Conservation (phyloP, 2,113 vertebrate species). For the Tragelaphus buxtoni region DNA sequence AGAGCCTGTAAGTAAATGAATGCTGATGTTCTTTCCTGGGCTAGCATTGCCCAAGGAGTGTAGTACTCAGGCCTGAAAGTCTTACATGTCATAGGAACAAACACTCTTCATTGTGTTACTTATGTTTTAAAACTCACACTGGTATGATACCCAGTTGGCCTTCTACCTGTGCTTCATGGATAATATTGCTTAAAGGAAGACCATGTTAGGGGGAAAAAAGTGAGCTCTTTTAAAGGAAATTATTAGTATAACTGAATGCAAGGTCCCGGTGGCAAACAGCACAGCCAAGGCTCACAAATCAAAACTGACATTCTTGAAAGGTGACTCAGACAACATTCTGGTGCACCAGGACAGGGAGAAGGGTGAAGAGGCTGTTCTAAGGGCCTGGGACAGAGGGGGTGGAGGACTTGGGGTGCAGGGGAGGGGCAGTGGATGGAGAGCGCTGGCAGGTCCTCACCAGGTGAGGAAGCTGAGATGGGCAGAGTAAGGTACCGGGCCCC, state of each 20-base stretch:
- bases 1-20: neutral
- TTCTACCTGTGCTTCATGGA: neutral
- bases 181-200: neutral
- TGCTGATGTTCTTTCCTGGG: rapidly evolving
- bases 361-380: neutral
- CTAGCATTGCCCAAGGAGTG: neutral
- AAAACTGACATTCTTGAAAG: neutral
- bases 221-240: neutral
- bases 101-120: neutral
- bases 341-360: too few species aligned
- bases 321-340: neutral
- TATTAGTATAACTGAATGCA: neutral
- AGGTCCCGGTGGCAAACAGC: neutral
- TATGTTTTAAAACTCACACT: neutral
- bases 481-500: rapidly evolving
- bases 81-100: neutral
- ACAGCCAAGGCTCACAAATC: neutral
- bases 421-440: neutral
- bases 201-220: neutral
- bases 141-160: neutral
- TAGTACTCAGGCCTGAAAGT: rapidly evolving
- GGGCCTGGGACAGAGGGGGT: neutral
- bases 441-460: neutral
- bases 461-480: neutral
- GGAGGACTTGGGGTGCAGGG: neutral